Conservation (phyloP, 2,797 vertebrate species). For the Buceros bicornis region DNA sequence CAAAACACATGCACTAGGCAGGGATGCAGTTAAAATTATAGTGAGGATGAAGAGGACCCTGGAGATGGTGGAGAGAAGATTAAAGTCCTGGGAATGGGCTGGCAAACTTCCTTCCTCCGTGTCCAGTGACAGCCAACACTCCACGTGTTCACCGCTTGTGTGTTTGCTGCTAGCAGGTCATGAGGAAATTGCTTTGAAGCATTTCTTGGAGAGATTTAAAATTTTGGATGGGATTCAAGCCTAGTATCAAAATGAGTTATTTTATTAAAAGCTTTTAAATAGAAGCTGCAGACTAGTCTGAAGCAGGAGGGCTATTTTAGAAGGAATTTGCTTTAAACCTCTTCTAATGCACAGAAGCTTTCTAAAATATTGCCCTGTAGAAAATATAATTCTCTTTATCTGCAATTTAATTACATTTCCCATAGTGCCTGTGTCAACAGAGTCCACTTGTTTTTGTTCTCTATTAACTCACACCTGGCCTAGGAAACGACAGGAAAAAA, state of each 20-base stretch:
- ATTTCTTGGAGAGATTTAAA: constrained; percentile 68
- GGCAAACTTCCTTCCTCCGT: neutral
- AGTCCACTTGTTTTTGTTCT: constrained; percentile 40
- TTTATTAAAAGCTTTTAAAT: constrained; percentile 79
- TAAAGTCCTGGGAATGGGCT: neutral
- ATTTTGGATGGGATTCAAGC: constrained; percentile 68
- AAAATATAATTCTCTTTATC: constrained; percentile 74
- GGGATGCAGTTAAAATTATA: neutral
- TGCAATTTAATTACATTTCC: constrained; percentile 76
- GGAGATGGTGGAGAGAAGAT: constrained; percentile 27
- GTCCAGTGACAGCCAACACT: neutral
- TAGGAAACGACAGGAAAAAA: neutral
- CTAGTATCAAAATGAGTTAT: constrained; percentile 76
- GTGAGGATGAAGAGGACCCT: neutral
- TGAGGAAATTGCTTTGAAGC: constrained; percentile 74
- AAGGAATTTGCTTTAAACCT: constrained; percentile 70
- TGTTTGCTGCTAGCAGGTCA: constrained; percentile 67
- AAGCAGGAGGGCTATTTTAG: constrained; percentile 50
- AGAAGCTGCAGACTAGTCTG: constrained; percentile 21
- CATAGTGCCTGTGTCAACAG: constrained; percentile 40
- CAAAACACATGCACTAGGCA: neutral
- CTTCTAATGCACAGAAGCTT: constrained; percentile 61
- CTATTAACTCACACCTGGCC: constrained; percentile 28
- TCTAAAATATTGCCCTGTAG: constrained; percentile 75
- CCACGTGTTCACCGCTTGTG: constrained; percentile 54